Percentiles rank a stretch among this genome's conserved stretches.
These are phyloP conservation scores for Boulengeromyrus knoepffleri DNA, from an alignment of 2,113 vertebrate genomes.

Conservation along the genomic window DNA sequence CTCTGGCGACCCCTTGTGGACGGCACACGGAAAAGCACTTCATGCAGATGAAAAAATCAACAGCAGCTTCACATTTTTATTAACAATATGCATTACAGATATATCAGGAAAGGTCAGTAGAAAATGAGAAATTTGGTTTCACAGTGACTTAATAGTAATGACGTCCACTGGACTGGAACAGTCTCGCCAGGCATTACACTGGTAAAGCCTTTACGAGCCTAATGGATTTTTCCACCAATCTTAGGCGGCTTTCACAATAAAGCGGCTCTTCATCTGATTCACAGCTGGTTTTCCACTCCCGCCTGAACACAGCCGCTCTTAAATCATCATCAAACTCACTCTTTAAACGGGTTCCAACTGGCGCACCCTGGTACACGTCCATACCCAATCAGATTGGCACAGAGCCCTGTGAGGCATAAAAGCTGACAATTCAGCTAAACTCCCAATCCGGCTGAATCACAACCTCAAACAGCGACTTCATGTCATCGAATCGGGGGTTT, in stretches of 20 bases:
- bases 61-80: background rate
- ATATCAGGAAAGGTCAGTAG: constrained; percentile 26
- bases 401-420: background rate
- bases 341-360: background rate
- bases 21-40: background rate
- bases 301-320: background rate
- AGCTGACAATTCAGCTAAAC: background rate
- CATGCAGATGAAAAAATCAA: background rate
- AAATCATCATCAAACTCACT: background rate
- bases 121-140: constrained; percentile 6
- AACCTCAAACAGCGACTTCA: background rate
- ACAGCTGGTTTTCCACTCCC: background rate
- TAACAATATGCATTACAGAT: background rate
- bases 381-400: background rate
- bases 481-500: background rate
- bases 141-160: background rate
- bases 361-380: background rate
- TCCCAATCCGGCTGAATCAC: background rate
- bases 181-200: background rate
- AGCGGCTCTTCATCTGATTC: background rate
- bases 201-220: background rate
- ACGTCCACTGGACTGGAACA: background rate
- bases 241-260: background rate
- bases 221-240: background rate
- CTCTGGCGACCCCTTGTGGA: constrained; percentile 37